Conservation (phyloP, 2,888 invertebrate genomes). For the Sinotaia quadrata region DNA sequence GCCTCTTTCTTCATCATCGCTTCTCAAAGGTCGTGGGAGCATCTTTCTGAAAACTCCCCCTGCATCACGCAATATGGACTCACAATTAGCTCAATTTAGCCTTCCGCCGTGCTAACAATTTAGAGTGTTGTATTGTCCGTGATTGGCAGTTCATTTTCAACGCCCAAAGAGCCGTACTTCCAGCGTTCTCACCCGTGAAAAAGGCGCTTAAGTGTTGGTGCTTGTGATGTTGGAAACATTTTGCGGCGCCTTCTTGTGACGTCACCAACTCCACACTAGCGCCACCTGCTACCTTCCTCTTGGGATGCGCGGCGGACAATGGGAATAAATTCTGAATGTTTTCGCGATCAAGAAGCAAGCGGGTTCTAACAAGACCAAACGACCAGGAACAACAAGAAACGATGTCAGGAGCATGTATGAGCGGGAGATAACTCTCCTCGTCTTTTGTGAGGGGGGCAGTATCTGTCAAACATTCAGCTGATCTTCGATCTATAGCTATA, state of each 20-base stretch:
- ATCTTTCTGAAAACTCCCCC: conserved; percentile 19
- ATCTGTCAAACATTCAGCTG: conserved; percentile 6
- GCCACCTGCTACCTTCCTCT: conserved; percentile 17
- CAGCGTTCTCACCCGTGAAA: conserved; percentile 6
- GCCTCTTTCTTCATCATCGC: not conserved
- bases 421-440: not conserved
- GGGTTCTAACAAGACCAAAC: not conserved
- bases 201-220: not conserved
- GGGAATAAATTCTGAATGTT: not conserved
- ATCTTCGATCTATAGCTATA: not conserved
- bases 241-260: conserved; percentile 6
- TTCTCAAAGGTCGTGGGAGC: not conserved
- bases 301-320: not conserved
- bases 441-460: not conserved
- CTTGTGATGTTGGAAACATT: not conserved
- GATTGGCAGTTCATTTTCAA: not conserved
- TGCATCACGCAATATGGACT: conserved; percentile 1
- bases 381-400: not conserved
- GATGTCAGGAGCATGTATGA: not conserved
- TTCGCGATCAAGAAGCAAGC: not conserved
- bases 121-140: conserved; percentile 3
- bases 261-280: conserved; percentile 3
- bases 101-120: not conserved
- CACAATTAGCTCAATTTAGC: conserved; percentile 3
- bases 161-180: not conserved